Evolutionary conservation across 2,797 vertebrate species (phyloP).

Genomic region (Decapterus maruadsi): DNA sequence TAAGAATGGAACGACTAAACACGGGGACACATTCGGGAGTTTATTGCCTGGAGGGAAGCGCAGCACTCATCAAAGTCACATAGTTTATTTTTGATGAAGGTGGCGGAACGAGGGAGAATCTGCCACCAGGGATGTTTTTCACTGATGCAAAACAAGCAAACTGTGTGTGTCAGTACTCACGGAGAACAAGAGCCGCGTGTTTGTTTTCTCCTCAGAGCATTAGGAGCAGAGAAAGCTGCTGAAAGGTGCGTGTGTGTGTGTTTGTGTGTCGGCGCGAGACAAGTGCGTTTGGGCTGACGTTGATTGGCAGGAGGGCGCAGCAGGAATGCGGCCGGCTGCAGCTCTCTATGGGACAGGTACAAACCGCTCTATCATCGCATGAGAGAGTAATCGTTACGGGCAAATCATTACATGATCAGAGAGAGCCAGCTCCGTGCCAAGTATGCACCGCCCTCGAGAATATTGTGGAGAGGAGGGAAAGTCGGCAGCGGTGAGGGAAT

Average conservation of each 20-base stretch:
- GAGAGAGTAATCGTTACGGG: conserved; percentile 71
- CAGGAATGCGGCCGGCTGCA: conserved; percentile 72
- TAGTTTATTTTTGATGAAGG: conserved; percentile 17
- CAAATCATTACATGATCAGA: conserved; percentile 78
- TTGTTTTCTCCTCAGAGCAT: conserved; percentile 25
- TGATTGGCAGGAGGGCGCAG: conserved; percentile 69
- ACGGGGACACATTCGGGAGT: background rate
- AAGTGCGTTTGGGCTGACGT: conserved; percentile 30
- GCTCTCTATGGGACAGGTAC: conserved; percentile 60
- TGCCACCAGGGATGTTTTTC: conserved; percentile 30
- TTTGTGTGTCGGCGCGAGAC: conserved; percentile 41
- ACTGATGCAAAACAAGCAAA: conserved; percentile 25
- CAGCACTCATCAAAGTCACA: background rate
- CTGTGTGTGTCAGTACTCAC: conserved; percentile 20
- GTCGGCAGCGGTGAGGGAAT: conserved; percentile 11
- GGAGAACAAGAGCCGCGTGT: background rate
- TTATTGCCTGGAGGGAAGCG: conserved; percentile 5
- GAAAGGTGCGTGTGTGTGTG: conserved; percentile 40
- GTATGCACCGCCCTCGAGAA: conserved; percentile 40
- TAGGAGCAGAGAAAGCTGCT: conserved; percentile 15
- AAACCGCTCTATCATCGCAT: conserved; percentile 66
- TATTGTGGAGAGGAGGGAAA: conserved; percentile 14
- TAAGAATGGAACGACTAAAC: conserved; percentile 22
- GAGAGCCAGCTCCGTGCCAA: conserved; percentile 49
- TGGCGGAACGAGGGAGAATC: conserved; percentile 52